These are phyloP conservation scores for Hassar affinis DNA, from an alignment of 2,113 vertebrate species.

Conservation along the genomic window DNA sequence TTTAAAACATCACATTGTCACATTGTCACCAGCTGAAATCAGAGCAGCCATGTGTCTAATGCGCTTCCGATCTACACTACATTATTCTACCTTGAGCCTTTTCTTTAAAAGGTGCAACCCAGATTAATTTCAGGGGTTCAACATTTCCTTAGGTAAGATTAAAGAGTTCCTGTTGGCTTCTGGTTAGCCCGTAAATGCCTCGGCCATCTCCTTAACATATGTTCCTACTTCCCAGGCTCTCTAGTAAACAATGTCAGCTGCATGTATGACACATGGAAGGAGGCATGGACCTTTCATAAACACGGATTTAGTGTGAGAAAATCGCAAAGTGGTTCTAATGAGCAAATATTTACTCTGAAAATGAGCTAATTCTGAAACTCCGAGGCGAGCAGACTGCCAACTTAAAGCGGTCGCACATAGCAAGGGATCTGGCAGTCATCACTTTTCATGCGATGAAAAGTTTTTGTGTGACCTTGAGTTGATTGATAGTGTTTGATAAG, in stretches of 20 bases:
- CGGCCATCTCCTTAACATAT: conserved; percentile 31
- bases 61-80: not conserved
- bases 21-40: not conserved
- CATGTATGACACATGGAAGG: conserved; percentile 40
- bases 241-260: conserved; percentile 48
- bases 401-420: conserved; percentile 28
- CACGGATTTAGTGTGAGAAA: conserved; percentile 34
- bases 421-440: conserved; percentile 9
- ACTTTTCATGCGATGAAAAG: conserved; percentile 15
- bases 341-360: conserved; percentile 51
- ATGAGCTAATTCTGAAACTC: conserved; percentile 41
- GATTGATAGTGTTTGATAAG: conserved; percentile 40
- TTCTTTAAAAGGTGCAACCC: conserved; percentile 1
- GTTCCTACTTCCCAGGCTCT: conserved; percentile 16
- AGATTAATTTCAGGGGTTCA: conserved; percentile 4
- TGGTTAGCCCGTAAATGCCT: conserved; percentile 43
- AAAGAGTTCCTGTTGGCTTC: conserved; percentile 43
- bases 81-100: not conserved
- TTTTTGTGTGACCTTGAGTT: not conserved
- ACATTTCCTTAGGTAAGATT: conserved; percentile 21
- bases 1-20: conserved; percentile 2
- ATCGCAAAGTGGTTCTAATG: conserved; percentile 46
- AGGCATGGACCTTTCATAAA: conserved; percentile 39
- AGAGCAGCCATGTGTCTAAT: not conserved
- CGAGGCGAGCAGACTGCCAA: conserved; percentile 8